These are phyloP conservation scores for Muscina levida DNA, from an alignment of 2,888 invertebrate genomes.

Conservation along the genomic window DNA sequence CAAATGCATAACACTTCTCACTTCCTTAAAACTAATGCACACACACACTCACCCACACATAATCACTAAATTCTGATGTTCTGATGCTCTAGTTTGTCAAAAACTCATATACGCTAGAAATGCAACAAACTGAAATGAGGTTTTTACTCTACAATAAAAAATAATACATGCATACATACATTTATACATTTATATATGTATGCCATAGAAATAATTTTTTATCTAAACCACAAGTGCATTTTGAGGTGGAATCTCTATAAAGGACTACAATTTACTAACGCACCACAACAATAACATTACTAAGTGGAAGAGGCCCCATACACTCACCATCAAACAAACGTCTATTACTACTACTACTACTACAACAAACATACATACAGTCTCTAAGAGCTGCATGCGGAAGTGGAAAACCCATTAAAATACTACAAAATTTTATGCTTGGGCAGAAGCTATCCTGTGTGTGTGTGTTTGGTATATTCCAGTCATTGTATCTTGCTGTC, in stretches of 20 bases:
- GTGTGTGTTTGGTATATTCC: too few species aligned
- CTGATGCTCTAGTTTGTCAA: constrained; percentile 21
- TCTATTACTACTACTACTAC: too few species aligned
- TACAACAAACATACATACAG: too few species aligned
- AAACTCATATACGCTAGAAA: not conserved
- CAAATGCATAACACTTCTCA: too few species aligned
- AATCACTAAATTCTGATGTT: constrained; percentile 9
- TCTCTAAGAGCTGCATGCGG: not conserved
- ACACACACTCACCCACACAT: not conserved
- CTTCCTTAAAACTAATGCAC: not conserved
- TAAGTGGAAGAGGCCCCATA: not conserved
- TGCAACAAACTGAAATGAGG: constrained; percentile 14
- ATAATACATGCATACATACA: not conserved
- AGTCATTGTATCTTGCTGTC: too few species aligned
- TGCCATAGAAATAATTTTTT: not conserved
- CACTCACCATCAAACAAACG: too few species aligned
- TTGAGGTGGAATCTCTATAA: not conserved
- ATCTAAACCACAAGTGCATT: constrained; percentile 4
- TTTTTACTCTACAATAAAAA: not conserved
- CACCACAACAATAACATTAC: constrained; percentile 6
- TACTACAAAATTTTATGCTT: not conserved
- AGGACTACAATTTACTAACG: not conserved
- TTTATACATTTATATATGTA: too few species aligned
- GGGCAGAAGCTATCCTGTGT: too few species aligned
- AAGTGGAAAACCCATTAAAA: constrained; percentile 18